phyloP scores from a whole-genome alignment of 2,113 vertebrate genomes.

The Gopherus evgoodei region DNA sequence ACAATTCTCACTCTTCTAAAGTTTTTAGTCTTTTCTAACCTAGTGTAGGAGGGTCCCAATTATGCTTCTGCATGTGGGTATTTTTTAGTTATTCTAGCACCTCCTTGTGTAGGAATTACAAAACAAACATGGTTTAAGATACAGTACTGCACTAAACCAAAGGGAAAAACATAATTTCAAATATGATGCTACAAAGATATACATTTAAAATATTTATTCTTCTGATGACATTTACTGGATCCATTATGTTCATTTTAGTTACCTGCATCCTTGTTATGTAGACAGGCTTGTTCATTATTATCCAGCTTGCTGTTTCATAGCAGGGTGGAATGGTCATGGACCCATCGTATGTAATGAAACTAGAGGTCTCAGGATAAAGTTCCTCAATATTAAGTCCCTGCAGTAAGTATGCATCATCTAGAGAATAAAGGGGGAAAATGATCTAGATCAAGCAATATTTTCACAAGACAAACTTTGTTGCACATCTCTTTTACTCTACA shows the following conservation, averaged over 20 bases:
- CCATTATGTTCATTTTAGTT: background rate
- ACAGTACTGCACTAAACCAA: background rate
- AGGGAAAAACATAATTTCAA: background rate
- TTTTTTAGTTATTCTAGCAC: background rate
- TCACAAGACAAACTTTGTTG: background rate
- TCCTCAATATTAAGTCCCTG: slow-evolving; percentile 97
- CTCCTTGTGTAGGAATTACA: background rate
- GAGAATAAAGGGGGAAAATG: slow-evolving; percentile 30
- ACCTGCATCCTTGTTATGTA: slow-evolving; percentile 99
- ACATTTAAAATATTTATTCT: background rate
- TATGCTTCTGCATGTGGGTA: background rate
- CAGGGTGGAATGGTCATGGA: slow-evolving; percentile 99
- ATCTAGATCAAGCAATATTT: background rate
- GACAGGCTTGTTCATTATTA: slow-evolving; percentile 99
- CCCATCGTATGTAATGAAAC: slow-evolving; percentile 98
- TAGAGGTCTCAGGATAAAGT: slow-evolving; percentile 96
- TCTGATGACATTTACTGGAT: background rate
- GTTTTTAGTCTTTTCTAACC: background rate
- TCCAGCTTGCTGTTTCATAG: slow-evolving; percentile 97
- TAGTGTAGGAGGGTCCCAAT: background rate
- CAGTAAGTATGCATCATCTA: slow-evolving; percentile 98
- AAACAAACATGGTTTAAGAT: background rate
- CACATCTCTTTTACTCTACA: background rate
- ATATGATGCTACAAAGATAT: background rate
- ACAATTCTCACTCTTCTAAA: background rate